Evolutionary conservation across 64 coral and sea anemone species (phyloP).

Genomic region (Hydrozoanthus tunicans): DNA sequence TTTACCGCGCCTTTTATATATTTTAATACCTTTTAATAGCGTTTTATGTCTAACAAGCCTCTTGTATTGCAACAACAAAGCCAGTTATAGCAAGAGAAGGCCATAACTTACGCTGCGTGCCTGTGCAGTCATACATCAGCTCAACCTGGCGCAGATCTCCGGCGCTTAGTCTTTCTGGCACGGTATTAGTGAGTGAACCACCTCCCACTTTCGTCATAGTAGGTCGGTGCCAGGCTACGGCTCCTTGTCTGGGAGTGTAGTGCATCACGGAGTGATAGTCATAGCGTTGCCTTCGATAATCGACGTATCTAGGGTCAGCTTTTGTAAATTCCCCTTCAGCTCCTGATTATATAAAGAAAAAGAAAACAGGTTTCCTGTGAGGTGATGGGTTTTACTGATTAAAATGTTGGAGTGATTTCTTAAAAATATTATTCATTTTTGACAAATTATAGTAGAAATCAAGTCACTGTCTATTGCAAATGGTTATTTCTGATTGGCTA

Average conservation of each 20-base stretch:
- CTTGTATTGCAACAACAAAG: too few relatives aligned
- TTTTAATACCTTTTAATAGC: too few relatives aligned
- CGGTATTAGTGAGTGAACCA: background rate
- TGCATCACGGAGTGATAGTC: slow-evolving; percentile 38
- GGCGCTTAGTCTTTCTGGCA: background rate
- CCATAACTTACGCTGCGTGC: background rate
- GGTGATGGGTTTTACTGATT: background rate
- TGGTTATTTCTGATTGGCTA: too few relatives aligned
- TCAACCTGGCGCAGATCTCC: slow-evolving; percentile 20
- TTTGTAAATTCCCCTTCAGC: slow-evolving; percentile 8
- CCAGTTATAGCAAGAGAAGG: background rate
- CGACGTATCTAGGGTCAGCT: background rate
- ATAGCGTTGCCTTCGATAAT: background rate
- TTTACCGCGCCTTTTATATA: too few relatives aligned
- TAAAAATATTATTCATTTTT: too few relatives aligned
- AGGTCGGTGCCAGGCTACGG: slow-evolving; percentile 16
- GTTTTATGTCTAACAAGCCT: too few relatives aligned
- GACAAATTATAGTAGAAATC: too few relatives aligned
- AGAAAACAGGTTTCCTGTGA: background rate
- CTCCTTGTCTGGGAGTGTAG: slow-evolving; percentile 15
- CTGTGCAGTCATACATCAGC: slow-evolving; percentile 41
- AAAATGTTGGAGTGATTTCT: background rate
- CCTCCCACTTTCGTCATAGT: slow-evolving; percentile 16
- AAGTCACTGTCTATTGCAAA: too few relatives aligned
- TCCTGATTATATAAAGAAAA: background rate